Evolutionary conservation across 2,888 invertebrate species (phyloP).

Genomic region (Eupithecia centaureata): DNA sequence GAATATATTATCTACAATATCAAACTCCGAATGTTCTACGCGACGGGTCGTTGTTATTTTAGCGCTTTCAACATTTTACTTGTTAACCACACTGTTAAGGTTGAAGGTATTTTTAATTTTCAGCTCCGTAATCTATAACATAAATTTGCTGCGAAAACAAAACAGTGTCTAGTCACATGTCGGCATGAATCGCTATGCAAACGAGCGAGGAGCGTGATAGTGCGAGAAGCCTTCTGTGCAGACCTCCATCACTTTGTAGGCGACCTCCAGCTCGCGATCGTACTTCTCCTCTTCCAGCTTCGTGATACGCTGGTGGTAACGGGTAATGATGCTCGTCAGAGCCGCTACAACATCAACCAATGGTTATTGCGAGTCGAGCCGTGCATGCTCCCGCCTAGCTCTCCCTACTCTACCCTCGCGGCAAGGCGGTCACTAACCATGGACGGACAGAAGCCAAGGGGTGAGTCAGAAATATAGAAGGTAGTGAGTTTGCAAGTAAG

Average conservation of each 20-base stretch:
- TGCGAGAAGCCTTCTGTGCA: constrained; percentile 83
- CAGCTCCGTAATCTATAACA: constrained; percentile 70
- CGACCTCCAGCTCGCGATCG: constrained; percentile 98
- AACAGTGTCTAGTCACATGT: constrained; percentile 78
- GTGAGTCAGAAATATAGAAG: constrained; percentile 65
- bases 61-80: constrained; percentile 69
- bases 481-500: constrained; percentile 65
- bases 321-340: constrained; percentile 88
- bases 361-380: constrained; percentile 62
- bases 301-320: constrained; percentile 92
- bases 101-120: constrained; percentile 69
- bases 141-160: constrained; percentile 79
- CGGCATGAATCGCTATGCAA: constrained; percentile 76
- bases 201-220: constrained; percentile 68
- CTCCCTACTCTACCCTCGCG: constrained; percentile 18
- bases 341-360: constrained; percentile 84
- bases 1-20: constrained; percentile 67
- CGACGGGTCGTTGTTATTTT: constrained; percentile 76
- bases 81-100: constrained; percentile 83
- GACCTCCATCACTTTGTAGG: constrained; percentile 98
- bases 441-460: constrained; percentile 66
- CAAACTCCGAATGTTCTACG: constrained; percentile 67
- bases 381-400: constrained; percentile 40
- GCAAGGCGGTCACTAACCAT: constrained; percentile 56
- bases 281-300: constrained; percentile 96